These are phyloP conservation scores for Neoscelio sp. DNA, from an alignment of 2,888 invertebrate species.

Conservation along the genomic window DNA sequence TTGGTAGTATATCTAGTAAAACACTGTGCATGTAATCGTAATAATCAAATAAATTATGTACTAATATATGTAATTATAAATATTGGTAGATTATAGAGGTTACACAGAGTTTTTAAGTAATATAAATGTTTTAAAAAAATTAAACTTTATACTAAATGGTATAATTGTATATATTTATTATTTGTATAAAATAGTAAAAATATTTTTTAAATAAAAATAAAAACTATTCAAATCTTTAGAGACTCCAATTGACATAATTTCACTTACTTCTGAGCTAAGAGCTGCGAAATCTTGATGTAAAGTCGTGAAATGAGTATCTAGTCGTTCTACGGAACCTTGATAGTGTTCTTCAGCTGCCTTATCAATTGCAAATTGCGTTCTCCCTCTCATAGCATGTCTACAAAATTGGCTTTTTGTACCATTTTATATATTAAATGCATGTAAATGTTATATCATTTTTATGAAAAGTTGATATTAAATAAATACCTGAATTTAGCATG, in stretches of 20 bases:
- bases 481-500: slow-evolving; percentile 87
- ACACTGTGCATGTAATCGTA: too few species aligned
- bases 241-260: too few species aligned
- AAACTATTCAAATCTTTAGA: too few species aligned
- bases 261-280: slow-evolving; percentile 90
- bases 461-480: slow-evolving; percentile 36
- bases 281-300: slow-evolving; percentile 94
- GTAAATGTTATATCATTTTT: slow-evolving; percentile 1
- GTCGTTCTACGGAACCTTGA: slow-evolving; percentile 86
- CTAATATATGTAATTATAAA: too few species aligned
- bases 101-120: too few species aligned
- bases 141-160: too few species aligned
- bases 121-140: too few species aligned
- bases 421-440: slow-evolving; percentile 46
- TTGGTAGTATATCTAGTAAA: too few species aligned
- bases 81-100: too few species aligned
- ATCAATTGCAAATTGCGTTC: slow-evolving; percentile 67
- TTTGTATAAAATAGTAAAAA: too few species aligned
- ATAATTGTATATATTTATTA: too few species aligned
- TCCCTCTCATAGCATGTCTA: slow-evolving; percentile 71
- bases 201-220: background rate
- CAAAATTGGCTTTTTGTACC: slow-evolving; percentile 76
- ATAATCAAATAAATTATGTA: too few species aligned
- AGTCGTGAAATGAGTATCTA: slow-evolving; percentile 92
- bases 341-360: slow-evolving; percentile 77